Evolutionary conservation across 2,113 vertebrate genomes (phyloP), one percentile per base, ranked within the genome.

Genomic region (Tachysurus fulvidraco): DNA sequence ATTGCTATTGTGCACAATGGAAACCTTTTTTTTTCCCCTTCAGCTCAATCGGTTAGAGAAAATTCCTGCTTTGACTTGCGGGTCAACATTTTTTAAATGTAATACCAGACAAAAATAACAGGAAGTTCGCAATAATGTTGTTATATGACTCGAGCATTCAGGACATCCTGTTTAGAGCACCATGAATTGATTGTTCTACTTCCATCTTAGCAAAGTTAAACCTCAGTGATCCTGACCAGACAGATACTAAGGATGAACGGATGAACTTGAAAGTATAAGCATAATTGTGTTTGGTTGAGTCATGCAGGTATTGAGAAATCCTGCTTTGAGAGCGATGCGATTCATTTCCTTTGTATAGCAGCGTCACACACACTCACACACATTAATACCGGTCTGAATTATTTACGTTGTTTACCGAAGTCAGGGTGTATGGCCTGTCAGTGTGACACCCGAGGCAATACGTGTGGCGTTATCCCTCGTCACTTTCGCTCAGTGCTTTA

Each of bases 391-490:
- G 28, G n/a, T 83, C 79, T 89, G 83, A 89, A 89, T 89, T 84
- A 89, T 89, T 89, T 77, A 89, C 65, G 23, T 3, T 89, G 89
- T 89, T 89, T 89, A 89, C 86, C 50, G 1, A 57, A 88, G n/a
- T 30, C n/a, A 36, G 14, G 59, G 54, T 50, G n/a, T 76, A 81
- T 44, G 50, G 59, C 71, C 87, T 76, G 82, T 88, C 88, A 89
- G 50, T 73, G 28, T 83, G 71, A 83, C 52, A 79, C 84, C 79
- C 7, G 62, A 60, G 74, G 86, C 86, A 46, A 52, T 67, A 11
- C 17, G 67, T 52, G 67, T 87, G 83, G 19, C 14, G 17, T 44
- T 71, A 59, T n/a, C 85, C 41, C 16, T 62, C 59, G 4, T 85
- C 52, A 36, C 36, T 84, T 41, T 81, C 21, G 21, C n/a, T 64